Base-by-base conservation (phyloP, 2,888 invertebrate genomes). In the Antitype chi region DNA sequence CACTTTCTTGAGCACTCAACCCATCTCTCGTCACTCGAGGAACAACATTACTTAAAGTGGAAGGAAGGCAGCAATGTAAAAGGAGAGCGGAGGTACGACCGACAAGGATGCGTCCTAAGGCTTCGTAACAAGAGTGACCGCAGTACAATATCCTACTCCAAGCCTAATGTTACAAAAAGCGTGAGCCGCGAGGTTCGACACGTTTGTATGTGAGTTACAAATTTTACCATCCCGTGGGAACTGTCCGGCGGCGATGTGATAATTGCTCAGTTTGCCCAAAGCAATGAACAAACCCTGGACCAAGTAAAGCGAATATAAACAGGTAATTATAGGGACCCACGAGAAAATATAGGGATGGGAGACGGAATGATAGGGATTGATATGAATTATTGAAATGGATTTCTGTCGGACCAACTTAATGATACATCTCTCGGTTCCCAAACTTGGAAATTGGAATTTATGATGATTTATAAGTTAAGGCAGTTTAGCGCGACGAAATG, bases 191-290 rank as follows among this genome's bases (percentile, higher is more conserved):
- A 88, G 87, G 80, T 86, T 88, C 88, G 89, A 88, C 89, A 88
- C 88, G 89, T 89, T 84, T 89, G 87, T 89, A 84, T 89, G 86
- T 96, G 92, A 92, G 91, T 93, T 94, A 91, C 94, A 95, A 95
- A 94, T 94, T 94, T 91, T 86, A 92, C 90, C 92, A 92, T 94
- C 94, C 94, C 96, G 96, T 96, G 96, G 96, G 96, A 96, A 96
- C 88, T 91, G 89, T 78, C 94, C 92, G 91, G 90, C 89, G 94
- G 95, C 94, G 89, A 93, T 88, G 93, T 93, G 96, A 94, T 96
- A 96, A 96, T 96, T 95, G 92, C 90, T 93, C 92, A 92, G 95
- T 95, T 95, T 94, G 94, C 94, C 94, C 93, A 94, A 93, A 94
- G 93, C 93, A 89, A 92, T 92, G 91, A 92, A 91, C 93, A 91